Percentiles rank a stretch among this genome's conserved stretches.
These are phyloP conservation scores for Meandrusa payeni DNA, from an alignment of 2,888 invertebrate species.

Conservation along the genomic window DNA sequence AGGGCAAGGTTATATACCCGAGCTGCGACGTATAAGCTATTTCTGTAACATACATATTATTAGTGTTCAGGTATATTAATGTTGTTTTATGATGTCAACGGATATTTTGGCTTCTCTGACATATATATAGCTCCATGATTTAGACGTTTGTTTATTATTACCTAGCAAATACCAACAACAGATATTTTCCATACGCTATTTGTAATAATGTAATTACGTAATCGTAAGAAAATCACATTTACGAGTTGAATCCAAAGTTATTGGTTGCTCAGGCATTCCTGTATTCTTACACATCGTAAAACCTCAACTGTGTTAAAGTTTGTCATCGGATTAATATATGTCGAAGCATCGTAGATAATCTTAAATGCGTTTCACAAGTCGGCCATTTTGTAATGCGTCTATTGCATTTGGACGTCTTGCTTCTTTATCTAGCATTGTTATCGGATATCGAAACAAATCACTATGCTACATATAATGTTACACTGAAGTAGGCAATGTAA, in stretches of 20 bases:
- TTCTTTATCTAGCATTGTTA: conserved; percentile 12
- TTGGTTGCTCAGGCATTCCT: too few species aligned
- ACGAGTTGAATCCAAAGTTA: too few species aligned
- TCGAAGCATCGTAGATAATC: not conserved
- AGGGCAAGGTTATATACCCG: conserved; percentile 36
- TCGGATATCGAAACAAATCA: conserved; percentile 10
- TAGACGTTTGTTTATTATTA: too few species aligned
- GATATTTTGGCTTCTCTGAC: conserved; percentile 21
- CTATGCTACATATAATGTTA: too few species aligned
- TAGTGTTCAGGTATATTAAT: conserved; percentile 32
- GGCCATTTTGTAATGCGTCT: conserved; percentile 18
- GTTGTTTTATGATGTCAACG: conserved; percentile 32
- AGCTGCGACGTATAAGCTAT: conserved; percentile 31
- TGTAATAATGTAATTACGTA: too few species aligned
- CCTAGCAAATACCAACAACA: too few species aligned
- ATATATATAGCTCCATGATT: too few species aligned
- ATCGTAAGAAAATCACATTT: too few species aligned
- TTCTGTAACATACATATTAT: conserved; percentile 34
- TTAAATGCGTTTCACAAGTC: conserved; percentile 8
- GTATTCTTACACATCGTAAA: too few species aligned
- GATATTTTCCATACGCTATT: too few species aligned
- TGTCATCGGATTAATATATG: not conserved
- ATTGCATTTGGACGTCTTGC: conserved; percentile 11
- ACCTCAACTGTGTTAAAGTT: not conserved
- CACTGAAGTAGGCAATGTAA: too few species aligned